A percentile compares a stretch with the other conserved stretches of the same genome.
Conservation (phyloP, 1,140 invertebrate species). For the Aphis gossypii region DNA sequence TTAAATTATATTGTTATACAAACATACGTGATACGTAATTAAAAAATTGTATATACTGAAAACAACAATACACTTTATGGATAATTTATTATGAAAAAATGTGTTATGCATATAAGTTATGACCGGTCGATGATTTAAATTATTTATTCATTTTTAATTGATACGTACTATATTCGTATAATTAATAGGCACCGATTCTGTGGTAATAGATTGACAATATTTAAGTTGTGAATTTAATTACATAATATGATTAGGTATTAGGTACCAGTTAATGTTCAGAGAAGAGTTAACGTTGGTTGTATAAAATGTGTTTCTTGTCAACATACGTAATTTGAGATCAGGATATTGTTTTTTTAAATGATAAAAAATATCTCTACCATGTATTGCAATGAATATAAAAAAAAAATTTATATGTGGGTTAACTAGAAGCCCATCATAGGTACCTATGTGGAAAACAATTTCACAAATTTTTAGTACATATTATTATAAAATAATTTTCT, state of each 20-base stretch:
- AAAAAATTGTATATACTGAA: background rate
- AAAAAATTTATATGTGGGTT: background rate
- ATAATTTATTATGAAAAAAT: background rate
- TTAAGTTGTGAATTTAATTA: background rate
- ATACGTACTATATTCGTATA: background rate
- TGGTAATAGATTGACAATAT: background rate
- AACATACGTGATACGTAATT: background rate
- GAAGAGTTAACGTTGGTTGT: background rate
- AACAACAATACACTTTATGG: background rate
- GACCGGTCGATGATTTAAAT: background rate
- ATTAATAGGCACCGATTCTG: background rate
- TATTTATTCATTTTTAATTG: background rate
- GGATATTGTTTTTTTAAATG: background rate
- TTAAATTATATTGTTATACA: slow-evolving; percentile 11
- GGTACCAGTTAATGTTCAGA: background rate
- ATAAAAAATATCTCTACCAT: background rate
- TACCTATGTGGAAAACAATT: background rate
- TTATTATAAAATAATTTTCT: background rate
- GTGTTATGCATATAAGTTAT: background rate
- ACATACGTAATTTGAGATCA: background rate
- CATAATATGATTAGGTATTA: background rate
- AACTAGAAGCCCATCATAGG: background rate
- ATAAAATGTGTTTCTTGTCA: background rate
- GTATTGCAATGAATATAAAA: background rate
- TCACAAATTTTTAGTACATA: background rate